Conservation (phyloP, 2,888 invertebrate species). For the Pollenia labialis region DNA sequence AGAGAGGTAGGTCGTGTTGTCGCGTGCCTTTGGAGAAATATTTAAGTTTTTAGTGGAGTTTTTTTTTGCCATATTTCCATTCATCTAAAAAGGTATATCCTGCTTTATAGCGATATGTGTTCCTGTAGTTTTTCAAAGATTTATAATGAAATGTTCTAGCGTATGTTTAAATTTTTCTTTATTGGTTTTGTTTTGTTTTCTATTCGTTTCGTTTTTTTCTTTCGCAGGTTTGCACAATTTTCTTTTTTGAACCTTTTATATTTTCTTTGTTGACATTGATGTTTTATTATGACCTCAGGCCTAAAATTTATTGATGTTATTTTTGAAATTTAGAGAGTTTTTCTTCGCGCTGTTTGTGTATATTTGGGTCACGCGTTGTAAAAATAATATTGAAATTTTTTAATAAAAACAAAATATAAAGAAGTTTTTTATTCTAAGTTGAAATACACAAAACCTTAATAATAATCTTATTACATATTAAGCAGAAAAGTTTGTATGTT, state of each 20-base stretch:
- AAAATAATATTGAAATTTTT: slow-evolving; percentile 19
- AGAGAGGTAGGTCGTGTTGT: slow-evolving; percentile 74
- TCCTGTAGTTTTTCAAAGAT: neutral
- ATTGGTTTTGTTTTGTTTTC: slow-evolving; percentile 17
- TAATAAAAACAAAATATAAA: neutral
- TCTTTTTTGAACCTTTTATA: neutral
- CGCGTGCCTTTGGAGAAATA: slow-evolving; percentile 67
- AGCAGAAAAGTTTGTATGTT: too few species aligned
- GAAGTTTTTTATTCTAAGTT: too few species aligned
- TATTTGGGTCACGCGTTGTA: slow-evolving; percentile 25
- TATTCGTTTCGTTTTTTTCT: slow-evolving; percentile 14
- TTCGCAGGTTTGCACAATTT: slow-evolving; percentile 3
- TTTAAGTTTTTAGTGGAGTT: slow-evolving; percentile 24
- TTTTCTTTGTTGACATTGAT: slow-evolving; percentile 61
- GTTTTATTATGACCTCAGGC: slow-evolving; percentile 57
- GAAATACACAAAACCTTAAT: too few species aligned
- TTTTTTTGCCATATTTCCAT: slow-evolving; percentile 23
- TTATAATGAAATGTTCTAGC: slow-evolving; percentile 31
- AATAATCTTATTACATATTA: too few species aligned
- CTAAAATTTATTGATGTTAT: slow-evolving; percentile 48
- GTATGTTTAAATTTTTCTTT: slow-evolving; percentile 3
- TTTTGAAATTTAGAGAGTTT: slow-evolving; percentile 15
- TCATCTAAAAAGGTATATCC: slow-evolving; percentile 53
- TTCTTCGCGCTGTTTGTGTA: slow-evolving; percentile 31
- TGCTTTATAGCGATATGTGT: neutral